Evolutionary conservation across 2,888 invertebrate genomes (phyloP).

Genomic region (Limnephilus lunatus): DNA sequence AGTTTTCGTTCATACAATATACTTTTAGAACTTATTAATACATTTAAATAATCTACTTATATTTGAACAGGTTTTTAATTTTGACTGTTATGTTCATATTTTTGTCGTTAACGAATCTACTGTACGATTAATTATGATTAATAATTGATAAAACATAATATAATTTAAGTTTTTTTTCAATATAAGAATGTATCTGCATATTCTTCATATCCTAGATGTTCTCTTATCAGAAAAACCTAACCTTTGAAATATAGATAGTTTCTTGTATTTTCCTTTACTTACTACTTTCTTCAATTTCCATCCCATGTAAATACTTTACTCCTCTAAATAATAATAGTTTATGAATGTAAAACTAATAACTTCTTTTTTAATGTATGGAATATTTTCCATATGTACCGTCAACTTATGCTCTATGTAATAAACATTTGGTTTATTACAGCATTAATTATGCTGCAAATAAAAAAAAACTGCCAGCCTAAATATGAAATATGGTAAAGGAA

Average conservation of each 20-base stretch:
- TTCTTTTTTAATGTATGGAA: neutral
- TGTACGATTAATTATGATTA: neutral
- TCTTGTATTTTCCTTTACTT: neutral
- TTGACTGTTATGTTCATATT: neutral
- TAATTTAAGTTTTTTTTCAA: neutral
- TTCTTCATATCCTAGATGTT: neutral
- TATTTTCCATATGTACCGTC: neutral
- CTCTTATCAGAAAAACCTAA: neutral
- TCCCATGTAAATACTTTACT: neutral
- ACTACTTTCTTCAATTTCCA: neutral
- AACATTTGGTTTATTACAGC: no score
- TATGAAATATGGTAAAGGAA: no score
- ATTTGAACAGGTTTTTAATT: neutral
- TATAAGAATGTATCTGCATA: neutral
- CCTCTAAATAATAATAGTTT: neutral
- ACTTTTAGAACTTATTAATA: neutral
- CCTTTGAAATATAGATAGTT: neutral
- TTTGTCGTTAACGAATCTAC: neutral
- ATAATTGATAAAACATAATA: neutral
- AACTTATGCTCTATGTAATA: no score
- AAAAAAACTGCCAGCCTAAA: no score
- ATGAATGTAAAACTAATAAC: neutral
- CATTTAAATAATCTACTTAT: neutral
- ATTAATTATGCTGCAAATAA: no score
- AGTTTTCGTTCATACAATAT: neutral